Percentiles rank a stretch among this genome's conserved stretches.
Evolutionary conservation across 2,888 invertebrate species (phyloP).

Genomic region (Troides helena): DNA sequence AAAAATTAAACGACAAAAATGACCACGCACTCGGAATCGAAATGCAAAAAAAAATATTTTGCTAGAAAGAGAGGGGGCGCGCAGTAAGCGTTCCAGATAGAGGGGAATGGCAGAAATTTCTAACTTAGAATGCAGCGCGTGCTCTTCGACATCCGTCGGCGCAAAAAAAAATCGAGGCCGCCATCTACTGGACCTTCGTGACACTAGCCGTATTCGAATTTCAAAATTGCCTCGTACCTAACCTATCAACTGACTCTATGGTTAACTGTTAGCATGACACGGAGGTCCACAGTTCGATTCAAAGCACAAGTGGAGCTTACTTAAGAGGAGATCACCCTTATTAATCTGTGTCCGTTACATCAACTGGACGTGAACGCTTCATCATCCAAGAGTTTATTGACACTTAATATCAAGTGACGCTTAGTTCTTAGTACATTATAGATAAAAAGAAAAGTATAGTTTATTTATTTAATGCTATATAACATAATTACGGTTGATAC

Average conservation of each 20-base stretch:
- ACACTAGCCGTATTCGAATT: constrained; percentile 45
- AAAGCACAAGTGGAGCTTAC: not conserved
- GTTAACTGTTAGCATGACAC: not conserved
- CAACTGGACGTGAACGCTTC: no score
- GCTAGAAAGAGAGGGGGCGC: constrained; percentile 56
- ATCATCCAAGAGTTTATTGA: no score
- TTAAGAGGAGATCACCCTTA: no score
- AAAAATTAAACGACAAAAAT: constrained; percentile 69
- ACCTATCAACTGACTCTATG: not conserved
- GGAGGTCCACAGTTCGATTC: not conserved
- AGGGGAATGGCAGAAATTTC: constrained; percentile 60
- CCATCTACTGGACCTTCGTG: constrained; percentile 65
- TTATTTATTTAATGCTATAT: no score
- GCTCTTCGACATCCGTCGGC: constrained; percentile 74
- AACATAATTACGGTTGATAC: no score
- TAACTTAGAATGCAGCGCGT: constrained; percentile 79
- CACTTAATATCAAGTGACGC: no score
- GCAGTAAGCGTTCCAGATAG: constrained; percentile 49
- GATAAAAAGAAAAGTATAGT: no score
- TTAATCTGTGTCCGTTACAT: no score
- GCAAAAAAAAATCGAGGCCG: constrained; percentile 63
- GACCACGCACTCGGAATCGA: constrained; percentile 75
- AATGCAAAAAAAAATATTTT: constrained; percentile 76
- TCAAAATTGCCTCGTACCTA: not conserved
- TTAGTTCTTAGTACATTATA: no score